Conservation (phyloP, 1,140 invertebrate species). For the Cherax destructor region DNA sequence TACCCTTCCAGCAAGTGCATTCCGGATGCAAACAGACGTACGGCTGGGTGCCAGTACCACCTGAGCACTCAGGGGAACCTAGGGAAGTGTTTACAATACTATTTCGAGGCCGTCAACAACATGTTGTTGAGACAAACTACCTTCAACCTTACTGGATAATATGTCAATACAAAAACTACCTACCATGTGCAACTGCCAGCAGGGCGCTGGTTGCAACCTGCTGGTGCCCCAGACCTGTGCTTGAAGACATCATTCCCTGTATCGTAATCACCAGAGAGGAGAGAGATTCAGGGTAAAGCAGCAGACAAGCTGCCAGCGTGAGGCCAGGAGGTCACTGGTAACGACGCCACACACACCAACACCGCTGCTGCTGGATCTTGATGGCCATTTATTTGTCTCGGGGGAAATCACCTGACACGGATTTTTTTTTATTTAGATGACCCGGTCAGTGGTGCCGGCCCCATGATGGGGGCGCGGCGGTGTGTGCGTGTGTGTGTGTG, state of each 20-base stretch:
- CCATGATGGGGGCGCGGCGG: too few species aligned
- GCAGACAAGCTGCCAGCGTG: neutral
- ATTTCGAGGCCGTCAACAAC: neutral
- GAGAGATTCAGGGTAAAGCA: neutral
- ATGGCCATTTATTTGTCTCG: too few species aligned
- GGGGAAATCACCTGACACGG: too few species aligned
- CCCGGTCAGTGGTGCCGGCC: too few species aligned
- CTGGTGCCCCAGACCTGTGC: neutral
- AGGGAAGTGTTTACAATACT: neutral
- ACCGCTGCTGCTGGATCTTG: too few species aligned
- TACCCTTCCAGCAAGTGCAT: conserved; percentile 48
- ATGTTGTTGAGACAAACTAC: neutral
- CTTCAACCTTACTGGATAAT: neutral
- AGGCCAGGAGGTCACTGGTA: neutral
- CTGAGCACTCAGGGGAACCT: neutral
- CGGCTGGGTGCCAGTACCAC: conserved; percentile 29
- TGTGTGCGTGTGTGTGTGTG: too few species aligned
- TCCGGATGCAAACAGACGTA: conserved; percentile 16
- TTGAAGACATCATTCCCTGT: neutral
- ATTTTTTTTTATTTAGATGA: too few species aligned
- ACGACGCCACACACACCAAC: neutral
- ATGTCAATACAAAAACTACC: neutral
- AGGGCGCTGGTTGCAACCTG: neutral
- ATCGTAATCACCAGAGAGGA: neutral
- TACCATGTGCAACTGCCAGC: neutral